These are phyloP conservation scores for Diuraphis noxia DNA, from an alignment of 1,140 invertebrate species.

Conservation along the genomic window DNA sequence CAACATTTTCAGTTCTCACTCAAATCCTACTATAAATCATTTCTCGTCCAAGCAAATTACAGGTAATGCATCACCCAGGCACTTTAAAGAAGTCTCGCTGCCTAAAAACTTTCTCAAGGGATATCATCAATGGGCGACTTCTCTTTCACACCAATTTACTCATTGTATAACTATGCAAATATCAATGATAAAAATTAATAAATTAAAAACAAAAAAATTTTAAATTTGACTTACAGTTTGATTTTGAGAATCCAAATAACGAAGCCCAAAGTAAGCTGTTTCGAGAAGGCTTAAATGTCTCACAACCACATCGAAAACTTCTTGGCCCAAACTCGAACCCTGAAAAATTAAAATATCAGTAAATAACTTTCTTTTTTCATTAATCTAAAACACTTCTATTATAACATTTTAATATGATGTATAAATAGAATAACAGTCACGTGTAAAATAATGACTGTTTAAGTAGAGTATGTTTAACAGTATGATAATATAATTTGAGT, in stretches of 20 bases:
- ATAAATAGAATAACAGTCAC: background rate
- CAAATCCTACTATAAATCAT: too few relatives aligned
- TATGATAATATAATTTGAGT: too few relatives aligned
- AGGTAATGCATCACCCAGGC: too few relatives aligned
- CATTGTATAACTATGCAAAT: too few relatives aligned
- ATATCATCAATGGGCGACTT: too few relatives aligned
- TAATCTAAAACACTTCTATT: background rate
- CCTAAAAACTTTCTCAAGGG: too few relatives aligned
- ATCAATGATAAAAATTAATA: too few relatives aligned
- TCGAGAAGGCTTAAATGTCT: slow-evolving; percentile 87
- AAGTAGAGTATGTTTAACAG: background rate
- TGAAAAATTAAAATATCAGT: slow-evolving; percentile 60
- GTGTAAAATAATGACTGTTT: background rate
- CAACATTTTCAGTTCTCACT: too few relatives aligned
- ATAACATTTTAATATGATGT: background rate
- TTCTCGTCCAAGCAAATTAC: too few relatives aligned
- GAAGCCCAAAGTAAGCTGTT: slow-evolving; percentile 89
- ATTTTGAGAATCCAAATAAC: slow-evolving; percentile 83
- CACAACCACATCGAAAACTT: slow-evolving; percentile 83
- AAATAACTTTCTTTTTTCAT: background rate
- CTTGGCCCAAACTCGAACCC: slow-evolving; percentile 82
- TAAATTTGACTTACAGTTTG: slow-evolving; percentile 77
- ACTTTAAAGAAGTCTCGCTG: too few relatives aligned
- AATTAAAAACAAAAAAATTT: too few relatives aligned
- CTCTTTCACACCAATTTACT: too few relatives aligned